These are phyloP conservation scores for Aviceda subcristata DNA, from an alignment of 2,113 vertebrate species.

Conservation along the genomic window DNA sequence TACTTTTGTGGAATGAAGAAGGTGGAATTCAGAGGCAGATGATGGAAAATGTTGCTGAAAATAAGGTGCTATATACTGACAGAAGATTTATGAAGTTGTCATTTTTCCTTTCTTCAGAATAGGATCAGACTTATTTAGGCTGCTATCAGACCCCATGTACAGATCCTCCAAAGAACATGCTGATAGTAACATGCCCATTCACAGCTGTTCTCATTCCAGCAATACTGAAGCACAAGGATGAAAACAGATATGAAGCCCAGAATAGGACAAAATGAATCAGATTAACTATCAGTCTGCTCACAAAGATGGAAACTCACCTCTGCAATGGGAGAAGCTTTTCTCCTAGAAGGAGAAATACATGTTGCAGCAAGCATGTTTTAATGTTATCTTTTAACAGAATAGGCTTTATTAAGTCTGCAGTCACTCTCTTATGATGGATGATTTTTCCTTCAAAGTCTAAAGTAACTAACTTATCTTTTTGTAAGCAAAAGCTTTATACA, in stretches of 20 bases:
- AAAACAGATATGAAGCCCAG: constrained; percentile 50
- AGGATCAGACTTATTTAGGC: background rate
- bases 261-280: constrained; percentile 42
- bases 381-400: background rate
- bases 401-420: background rate
- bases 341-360: background rate
- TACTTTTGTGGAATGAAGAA: background rate
- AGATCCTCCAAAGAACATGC: background rate
- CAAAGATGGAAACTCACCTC: background rate
- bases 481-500: background rate
- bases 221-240: constrained; percentile 12
- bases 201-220: constrained; percentile 63
- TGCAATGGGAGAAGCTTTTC: background rate
- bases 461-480: background rate
- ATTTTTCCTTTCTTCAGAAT: background rate
- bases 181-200: background rate
- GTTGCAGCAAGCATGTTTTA: background rate
- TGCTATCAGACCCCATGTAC: background rate
- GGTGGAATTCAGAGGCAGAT: background rate
- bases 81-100: background rate
- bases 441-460: background rate
- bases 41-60: background rate
- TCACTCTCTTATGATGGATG: background rate
- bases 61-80: background rate
- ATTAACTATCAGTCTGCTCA: background rate